Evolutionary conservation across 64 coral and sea anemone species (phyloP), one percentile per base, ranked within the genome.

Genomic region (Acropora yongei): DNA sequence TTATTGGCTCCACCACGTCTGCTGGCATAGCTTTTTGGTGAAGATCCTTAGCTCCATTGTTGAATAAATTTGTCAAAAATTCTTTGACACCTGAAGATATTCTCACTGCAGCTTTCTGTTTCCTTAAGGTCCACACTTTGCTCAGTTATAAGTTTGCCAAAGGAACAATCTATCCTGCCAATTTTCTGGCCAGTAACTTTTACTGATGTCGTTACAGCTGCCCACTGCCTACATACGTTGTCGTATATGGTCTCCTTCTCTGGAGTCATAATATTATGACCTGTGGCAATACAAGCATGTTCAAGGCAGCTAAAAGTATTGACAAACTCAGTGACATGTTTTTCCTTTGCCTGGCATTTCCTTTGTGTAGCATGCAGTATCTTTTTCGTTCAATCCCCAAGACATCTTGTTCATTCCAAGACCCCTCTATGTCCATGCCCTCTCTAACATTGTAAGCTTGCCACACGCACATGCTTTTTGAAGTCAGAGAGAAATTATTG

Each of bases 161-260:
- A 68, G 74, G 18, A 61, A 61, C 14, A 75, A 40, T 74, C 41
- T 16, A 30, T 51, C 44, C n/a, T 83, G 17, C 80, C 89, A 46
- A 91, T 91, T 71, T 91, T 91, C 51, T 91, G 80, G 55, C 79
- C 51, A 20, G 18, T 14, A 57, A 18, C 79, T 72, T 84, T 91
- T 12, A 91, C 49, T 10, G 89, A 84, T 44, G 69, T 84, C 49
- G 89, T 91, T 72, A 43, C 39, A 9, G 19, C 48, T 39, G 71
- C 51, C 51, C 51, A 55, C 51, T 55, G 51, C 51, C 51, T 55
- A 2, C 51, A 9, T 55, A 2, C 51, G 51, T 55, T 55, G 51
- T 55, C 51, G 51, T 2, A 55, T 55, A 55, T 55, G 51, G 51
- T 55, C 51, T 55, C 51, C 51, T 55, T 55, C 51, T 55, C 1